Conservation (phyloP, 2,113 vertebrate genomes). For the Butorides virescens region DNA sequence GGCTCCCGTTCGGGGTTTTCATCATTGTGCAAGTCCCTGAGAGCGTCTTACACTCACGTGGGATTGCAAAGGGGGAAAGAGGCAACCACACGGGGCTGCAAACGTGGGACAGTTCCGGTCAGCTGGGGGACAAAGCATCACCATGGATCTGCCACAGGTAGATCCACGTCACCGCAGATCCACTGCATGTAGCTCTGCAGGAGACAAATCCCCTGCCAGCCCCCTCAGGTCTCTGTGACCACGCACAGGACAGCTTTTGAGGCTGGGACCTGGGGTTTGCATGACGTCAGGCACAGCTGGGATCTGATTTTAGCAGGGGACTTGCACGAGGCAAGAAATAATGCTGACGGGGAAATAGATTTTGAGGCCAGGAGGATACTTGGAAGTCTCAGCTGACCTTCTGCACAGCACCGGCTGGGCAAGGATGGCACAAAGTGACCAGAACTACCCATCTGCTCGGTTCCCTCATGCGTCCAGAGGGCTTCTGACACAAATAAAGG, state of each 20-base stretch:
- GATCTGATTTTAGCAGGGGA: not conserved
- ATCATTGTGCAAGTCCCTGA: not conserved
- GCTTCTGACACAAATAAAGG: not conserved
- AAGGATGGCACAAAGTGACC: not conserved
- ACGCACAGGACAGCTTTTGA: fast-evolving
- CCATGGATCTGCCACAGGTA: fast-evolving
- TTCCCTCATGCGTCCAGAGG: not conserved
- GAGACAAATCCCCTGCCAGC: not conserved
- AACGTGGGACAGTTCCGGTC: not conserved
- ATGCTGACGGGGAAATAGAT: not conserved
- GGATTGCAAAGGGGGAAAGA: not conserved
- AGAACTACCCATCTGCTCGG: not conserved
- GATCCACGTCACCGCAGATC: not conserved
- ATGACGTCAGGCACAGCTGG: not conserved
- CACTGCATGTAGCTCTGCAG: not conserved
- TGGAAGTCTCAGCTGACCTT: not conserved
- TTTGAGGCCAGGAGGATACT: not conserved
- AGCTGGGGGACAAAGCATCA: not conserved
- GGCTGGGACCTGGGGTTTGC: not conserved
- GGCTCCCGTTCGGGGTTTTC: not conserved
- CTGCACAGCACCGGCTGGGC: not conserved
- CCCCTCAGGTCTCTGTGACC: not conserved
- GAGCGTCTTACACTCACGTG: fast-evolving
- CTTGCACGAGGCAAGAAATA: not conserved
- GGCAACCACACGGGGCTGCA: not conserved